phyloP scores from a whole-genome alignment of 2,797 vertebrate species.

The Myotis pilosus region DNA sequence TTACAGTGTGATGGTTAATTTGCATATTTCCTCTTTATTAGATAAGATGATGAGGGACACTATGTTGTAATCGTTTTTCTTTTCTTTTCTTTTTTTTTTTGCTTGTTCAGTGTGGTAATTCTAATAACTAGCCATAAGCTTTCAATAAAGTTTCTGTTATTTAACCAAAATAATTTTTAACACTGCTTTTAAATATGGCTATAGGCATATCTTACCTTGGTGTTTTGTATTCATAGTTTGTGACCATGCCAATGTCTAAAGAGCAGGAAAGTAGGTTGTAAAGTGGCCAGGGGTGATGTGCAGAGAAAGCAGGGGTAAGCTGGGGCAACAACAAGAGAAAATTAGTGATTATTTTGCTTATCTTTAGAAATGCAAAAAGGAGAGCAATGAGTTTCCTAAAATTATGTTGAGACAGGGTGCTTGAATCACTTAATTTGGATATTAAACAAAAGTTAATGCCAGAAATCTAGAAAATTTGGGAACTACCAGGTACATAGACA shows the following conservation, averaged over 20 bases:
- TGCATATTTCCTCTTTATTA: no score
- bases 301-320: not conserved
- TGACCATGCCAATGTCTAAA: not conserved
- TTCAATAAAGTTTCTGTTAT: not conserved
- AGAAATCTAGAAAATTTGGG: not conserved
- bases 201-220: not conserved
- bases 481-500: not conserved
- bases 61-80: not conserved
- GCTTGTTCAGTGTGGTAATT: not conserved
- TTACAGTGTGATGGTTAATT: no score
- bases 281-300: not conserved
- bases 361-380: not conserved
- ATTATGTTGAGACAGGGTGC: not conserved
- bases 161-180: not conserved
- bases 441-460: not conserved
- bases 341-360: not conserved
- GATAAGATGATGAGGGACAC: not conserved
- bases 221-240: not conserved
- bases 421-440: not conserved
- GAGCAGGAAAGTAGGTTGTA: not conserved
- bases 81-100: no score
- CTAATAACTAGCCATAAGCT: not conserved
- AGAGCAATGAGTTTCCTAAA: not conserved
- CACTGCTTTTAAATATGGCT: not conserved
- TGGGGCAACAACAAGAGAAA: not conserved